Conservation (phyloP, 2,797 vertebrate species). For the Clarias fuscus region DNA sequence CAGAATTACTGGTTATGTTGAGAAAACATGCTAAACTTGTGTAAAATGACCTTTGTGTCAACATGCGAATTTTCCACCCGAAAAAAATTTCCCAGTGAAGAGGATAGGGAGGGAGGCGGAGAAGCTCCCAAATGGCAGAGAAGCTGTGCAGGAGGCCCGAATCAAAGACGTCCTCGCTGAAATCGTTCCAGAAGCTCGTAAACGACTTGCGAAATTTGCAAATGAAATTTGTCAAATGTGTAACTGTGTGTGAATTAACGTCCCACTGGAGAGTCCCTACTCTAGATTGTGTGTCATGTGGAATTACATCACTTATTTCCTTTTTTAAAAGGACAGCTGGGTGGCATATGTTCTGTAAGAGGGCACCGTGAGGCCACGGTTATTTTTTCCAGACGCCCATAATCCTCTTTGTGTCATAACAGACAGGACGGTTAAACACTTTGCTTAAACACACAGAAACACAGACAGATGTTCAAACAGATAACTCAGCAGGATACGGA, state of each 20-base stretch:
- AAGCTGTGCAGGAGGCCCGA: background rate
- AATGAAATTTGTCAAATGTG: background rate
- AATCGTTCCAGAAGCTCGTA: background rate
- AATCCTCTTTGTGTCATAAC: slow-evolving; percentile 60
- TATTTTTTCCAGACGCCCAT: slow-evolving; percentile 56
- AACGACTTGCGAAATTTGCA: background rate
- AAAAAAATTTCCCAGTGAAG: too few species aligned
- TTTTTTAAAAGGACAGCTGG: slow-evolving; percentile 43
- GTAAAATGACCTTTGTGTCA: too few species aligned
- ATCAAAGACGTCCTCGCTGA: background rate
- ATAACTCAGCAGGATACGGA: slow-evolving; percentile 4
- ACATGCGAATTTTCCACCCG: too few species aligned
- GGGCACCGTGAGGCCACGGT: slow-evolving; percentile 32
- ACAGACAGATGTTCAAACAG: slow-evolving; percentile 35
- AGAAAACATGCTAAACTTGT: background rate
- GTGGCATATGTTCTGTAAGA: slow-evolving; percentile 36
- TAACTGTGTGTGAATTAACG: background rate
- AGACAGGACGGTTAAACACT: slow-evolving; percentile 50
- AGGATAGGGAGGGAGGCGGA: too few species aligned
- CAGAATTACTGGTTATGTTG: background rate
- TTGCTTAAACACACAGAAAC: slow-evolving; percentile 52
- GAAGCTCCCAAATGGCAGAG: too few species aligned
- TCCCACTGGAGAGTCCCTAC: background rate
- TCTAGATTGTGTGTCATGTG: background rate
- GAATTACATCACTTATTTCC: slow-evolving; percentile 30